Evolutionary conservation across 2,797 vertebrate genomes (phyloP).

Genomic region (Heliangelus exortis): DNA sequence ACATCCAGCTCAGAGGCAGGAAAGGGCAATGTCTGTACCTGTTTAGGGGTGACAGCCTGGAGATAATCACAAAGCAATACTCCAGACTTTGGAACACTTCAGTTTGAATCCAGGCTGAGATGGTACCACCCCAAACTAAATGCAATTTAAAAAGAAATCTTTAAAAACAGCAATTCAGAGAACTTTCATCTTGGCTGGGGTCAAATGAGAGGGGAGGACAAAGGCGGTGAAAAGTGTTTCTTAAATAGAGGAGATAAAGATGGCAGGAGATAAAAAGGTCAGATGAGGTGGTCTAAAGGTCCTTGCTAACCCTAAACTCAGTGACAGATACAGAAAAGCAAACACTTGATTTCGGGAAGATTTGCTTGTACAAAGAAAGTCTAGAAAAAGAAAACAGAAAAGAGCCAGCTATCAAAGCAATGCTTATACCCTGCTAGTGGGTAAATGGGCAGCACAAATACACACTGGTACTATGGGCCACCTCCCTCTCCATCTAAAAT

Average conservation of each 20-base stretch:
- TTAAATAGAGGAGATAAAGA: slow-evolving; percentile 29
- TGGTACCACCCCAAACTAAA: not conserved
- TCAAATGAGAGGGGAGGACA: not conserved
- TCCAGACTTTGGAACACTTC: not conserved
- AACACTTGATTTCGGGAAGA: slow-evolving; percentile 42
- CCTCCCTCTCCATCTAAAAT: not conserved
- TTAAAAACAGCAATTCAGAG: not conserved
- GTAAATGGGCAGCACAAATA: slow-evolving; percentile 4
- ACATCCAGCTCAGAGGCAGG: not conserved
- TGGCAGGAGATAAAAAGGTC: slow-evolving; percentile 45
- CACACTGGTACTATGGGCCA: accelerated
- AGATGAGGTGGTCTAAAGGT: slow-evolving; percentile 45
- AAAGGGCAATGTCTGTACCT: not conserved
- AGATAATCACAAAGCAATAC: not conserved
- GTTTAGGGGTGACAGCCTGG: not conserved
- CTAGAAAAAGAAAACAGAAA: not conserved
- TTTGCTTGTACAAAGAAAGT: slow-evolving; percentile 27
- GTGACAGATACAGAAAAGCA: slow-evolving; percentile 45
- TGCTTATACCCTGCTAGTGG: not conserved
- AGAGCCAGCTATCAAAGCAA: not conserved
- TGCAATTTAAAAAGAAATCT: not conserved
- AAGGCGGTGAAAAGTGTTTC: not conserved
- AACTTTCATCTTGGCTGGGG: not conserved
- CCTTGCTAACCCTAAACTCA: slow-evolving; percentile 20
- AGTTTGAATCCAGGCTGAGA: not conserved